A percentile compares a stretch with the other conserved stretches of the same genome.
Evolutionary conservation across 1,140 invertebrate species (phyloP).

Genomic region (Musca domestica): DNA sequence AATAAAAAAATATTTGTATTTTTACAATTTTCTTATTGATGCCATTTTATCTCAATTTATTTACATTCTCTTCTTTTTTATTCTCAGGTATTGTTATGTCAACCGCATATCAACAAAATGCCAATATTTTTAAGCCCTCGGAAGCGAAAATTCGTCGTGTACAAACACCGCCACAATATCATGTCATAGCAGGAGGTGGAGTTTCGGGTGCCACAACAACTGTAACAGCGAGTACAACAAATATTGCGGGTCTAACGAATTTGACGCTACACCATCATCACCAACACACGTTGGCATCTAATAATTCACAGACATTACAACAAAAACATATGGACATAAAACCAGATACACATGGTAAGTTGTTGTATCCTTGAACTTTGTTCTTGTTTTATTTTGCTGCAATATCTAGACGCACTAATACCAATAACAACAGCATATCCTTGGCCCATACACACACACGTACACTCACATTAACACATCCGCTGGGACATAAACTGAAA

Average conservation of each 20-base stretch:
- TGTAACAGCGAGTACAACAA: conserved; percentile 10
- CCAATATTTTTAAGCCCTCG: conserved; percentile 44
- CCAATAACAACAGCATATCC: conserved; percentile 1
- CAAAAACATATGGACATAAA: conserved; percentile 28
- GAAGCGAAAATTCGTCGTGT: conserved; percentile 50
- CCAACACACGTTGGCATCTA: not conserved
- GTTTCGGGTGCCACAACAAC: not conserved
- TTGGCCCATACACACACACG: not conserved
- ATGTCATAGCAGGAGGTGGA: conserved; percentile 21
- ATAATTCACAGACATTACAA: conserved; percentile 32
- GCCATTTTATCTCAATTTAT: not conserved
- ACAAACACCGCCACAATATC: conserved; percentile 43
- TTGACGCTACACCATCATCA: conserved; percentile 23
- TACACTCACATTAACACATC: conserved; percentile 6
- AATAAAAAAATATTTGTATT: not conserved
- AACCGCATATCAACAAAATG: conserved; percentile 29
- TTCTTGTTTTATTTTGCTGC: not conserved
- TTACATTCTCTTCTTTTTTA: not conserved
- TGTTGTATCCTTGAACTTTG: not conserved
- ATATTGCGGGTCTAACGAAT: conserved; percentile 19
- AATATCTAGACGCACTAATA: not conserved
- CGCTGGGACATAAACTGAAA: not conserved
- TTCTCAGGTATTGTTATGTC: conserved; percentile 28
- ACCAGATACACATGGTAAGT: conserved; percentile 37
- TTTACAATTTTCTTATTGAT: not conserved